A percentile compares a stretch with the other conserved stretches of the same genome.
Conservation (phyloP, 2,113 vertebrate species). For the Chionis minor region DNA sequence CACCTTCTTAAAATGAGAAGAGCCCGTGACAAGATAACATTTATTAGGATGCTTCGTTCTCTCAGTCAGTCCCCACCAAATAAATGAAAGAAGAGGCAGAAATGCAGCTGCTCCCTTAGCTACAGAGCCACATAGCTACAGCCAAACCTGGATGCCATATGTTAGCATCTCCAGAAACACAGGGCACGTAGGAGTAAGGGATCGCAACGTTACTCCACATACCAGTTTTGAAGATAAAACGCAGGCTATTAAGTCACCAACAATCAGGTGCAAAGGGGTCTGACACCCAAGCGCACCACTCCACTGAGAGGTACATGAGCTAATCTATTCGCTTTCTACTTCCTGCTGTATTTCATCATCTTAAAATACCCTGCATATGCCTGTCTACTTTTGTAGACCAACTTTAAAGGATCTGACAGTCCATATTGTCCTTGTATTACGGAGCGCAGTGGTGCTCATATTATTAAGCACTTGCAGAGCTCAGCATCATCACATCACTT, state of each 20-base stretch:
- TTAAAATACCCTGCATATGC: background rate
- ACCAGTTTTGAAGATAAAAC: background rate
- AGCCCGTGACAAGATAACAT: too few species aligned
- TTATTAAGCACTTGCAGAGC: background rate
- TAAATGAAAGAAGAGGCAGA: background rate
- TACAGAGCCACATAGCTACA: background rate
- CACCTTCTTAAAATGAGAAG: too few species aligned
- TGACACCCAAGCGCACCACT: background rate
- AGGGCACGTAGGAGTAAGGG: rapidly evolving
- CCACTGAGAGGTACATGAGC: background rate
- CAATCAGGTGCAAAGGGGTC: background rate
- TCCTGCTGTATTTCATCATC: background rate
- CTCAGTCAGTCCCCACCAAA: background rate
- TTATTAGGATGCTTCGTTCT: background rate
- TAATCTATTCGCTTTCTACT: background rate
- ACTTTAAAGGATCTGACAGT: background rate
- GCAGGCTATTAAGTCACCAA: background rate
- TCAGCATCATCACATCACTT: background rate
- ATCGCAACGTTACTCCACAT: background rate
- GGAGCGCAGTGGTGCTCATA: background rate
- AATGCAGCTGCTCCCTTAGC: background rate
- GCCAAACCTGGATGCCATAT: background rate
- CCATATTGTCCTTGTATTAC: rapidly evolving
- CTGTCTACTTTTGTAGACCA: background rate
- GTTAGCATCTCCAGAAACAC: background rate